Evolutionary conservation across 1,140 invertebrate genomes (phyloP), one percentile per base, ranked within the genome.

Genomic region (Leguminivora glycinivorella): DNA sequence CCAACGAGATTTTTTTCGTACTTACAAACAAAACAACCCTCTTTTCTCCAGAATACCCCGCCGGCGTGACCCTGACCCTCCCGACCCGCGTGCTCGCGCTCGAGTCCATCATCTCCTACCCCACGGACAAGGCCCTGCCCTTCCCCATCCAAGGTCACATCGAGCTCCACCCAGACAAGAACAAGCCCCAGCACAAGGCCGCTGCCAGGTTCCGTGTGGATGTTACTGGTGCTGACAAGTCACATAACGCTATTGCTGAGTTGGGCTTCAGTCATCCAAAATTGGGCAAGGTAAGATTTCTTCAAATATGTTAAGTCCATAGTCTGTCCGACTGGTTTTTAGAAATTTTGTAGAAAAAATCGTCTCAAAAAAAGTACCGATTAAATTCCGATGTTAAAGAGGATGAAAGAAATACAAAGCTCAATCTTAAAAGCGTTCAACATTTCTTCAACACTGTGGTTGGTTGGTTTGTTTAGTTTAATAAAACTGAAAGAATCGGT

Each of bases 161-260:
- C 4, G 87, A 89, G 14, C 87, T 96, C 56, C 96, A 95, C 83
- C 83, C 95, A 12, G 95, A 97, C 85, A 95, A 96, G 78, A 93
- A 94, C 70, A 93, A 94, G 52, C 95, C 95, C 0, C 92, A 94
- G 25, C 93, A 95, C 12, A 96, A 95, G 80, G 93, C 94, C 1
- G 89, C 89, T 6, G 73, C 94, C 0, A 82, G 85, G 12, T 87
- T 92, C 22, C 83, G 71, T 40, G 84, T 93, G 10, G 93, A 94
- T 69, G 70, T 93, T 0, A 87, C 90, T 29, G 76, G 75, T 2
- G 78, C 87, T 25, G 92, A 94, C 2, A 87, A 93, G 43, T 74
- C 87, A 3, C 74, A 93, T 19, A 92, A 88, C 5, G 71, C 93
- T 0, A 90, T 86, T 4, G 93, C 93, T 4, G 93, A 95, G 70